Evolutionary conservation across 1,140 invertebrate genomes (phyloP).

Genomic region (Neodiprion virginianus): DNA sequence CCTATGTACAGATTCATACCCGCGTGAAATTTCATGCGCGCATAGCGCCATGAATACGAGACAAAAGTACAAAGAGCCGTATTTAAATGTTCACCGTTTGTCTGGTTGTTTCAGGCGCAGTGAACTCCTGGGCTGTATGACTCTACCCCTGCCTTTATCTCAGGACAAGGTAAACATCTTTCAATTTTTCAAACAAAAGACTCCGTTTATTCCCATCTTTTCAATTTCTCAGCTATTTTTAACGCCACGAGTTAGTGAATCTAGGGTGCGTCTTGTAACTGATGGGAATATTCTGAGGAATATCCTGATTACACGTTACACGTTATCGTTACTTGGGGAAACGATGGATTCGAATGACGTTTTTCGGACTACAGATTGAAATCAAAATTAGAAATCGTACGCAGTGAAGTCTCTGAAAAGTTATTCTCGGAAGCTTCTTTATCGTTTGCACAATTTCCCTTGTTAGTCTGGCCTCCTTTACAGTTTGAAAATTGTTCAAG

Average conservation of each 20-base stretch:
- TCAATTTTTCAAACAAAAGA: neutral
- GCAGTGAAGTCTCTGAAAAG: too few relatives aligned
- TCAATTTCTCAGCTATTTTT: neutral
- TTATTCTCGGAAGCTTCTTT: too few relatives aligned
- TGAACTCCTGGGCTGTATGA: conserved; percentile 74
- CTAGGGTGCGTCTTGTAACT: neutral
- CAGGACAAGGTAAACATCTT: conserved; percentile 65
- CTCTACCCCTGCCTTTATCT: conserved; percentile 69
- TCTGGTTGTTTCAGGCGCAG: conserved; percentile 64
- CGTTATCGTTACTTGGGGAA: too few relatives aligned
- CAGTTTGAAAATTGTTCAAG: too few relatives aligned
- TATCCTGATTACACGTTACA: too few relatives aligned
- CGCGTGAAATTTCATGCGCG: neutral
- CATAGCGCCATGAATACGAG: neutral
- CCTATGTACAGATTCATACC: neutral
- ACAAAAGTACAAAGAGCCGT: neutral
- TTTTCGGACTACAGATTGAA: too few relatives aligned
- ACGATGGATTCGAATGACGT: too few relatives aligned
- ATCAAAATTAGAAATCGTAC: too few relatives aligned
- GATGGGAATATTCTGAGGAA: neutral
- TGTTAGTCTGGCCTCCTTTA: too few relatives aligned
- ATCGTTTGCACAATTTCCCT: too few relatives aligned
- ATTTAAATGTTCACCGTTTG: neutral
- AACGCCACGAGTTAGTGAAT: neutral
- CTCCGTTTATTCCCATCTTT: neutral